A percentile compares a stretch with the other conserved stretches of the same genome.
Conservation (phyloP, 2,888 invertebrate genomes). For the Brachynemurus nebulosus region DNA sequence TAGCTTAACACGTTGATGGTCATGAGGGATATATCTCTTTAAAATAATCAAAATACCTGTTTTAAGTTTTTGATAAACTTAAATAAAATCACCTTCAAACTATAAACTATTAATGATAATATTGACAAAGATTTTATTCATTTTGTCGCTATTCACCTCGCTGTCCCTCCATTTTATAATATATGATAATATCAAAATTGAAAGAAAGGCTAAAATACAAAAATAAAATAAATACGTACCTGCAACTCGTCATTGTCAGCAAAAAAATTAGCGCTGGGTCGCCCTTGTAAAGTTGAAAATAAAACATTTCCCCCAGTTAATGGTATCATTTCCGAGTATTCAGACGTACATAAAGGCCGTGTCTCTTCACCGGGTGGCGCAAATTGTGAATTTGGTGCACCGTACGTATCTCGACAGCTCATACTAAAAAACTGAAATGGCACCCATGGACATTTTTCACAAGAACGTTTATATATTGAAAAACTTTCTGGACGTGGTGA, state of each 20-base stretch:
- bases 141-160: no score
- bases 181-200: background rate
- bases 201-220: no score
- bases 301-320: conserved; percentile 87
- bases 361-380: conserved; percentile 69
- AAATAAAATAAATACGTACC: conserved; percentile 45
- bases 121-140: background rate
- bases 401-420: conserved; percentile 84
- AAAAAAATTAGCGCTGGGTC: conserved; percentile 86
- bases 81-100: no score
- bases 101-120: no score
- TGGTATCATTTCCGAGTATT: conserved; percentile 95
- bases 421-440: conserved; percentile 90
- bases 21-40: no score
- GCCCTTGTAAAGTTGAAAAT: conserved; percentile 86
- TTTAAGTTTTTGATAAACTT: no score
- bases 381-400: conserved; percentile 60
- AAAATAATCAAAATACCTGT: no score
- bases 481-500: conserved; percentile 96
- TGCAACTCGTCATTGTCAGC: conserved; percentile 82
- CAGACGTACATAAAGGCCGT: conserved; percentile 91
- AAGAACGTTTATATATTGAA: conserved; percentile 78
- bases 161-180: background rate
- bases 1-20: no score
- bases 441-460: conserved; percentile 67